A percentile compares a stretch with the other conserved stretches of the same genome.
Conservation (phyloP, 2,113 vertebrate genomes). For the Pachycephala philippinensis region DNA sequence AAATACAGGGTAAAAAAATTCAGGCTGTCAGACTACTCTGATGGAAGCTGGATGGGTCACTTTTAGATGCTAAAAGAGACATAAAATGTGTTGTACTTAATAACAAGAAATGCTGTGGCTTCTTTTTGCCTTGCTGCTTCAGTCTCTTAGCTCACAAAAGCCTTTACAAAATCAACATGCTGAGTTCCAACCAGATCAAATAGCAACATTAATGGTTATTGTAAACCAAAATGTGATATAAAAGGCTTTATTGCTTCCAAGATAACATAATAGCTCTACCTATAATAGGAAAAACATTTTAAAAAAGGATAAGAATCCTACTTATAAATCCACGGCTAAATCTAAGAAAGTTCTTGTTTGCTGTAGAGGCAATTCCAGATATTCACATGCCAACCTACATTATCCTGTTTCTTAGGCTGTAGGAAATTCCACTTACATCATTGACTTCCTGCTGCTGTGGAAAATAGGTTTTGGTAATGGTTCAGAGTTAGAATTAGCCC, state of each 20-base stretch:
- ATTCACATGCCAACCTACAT: not conserved
- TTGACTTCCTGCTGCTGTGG: not conserved
- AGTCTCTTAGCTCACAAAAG: not conserved
- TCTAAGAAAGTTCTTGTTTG: not conserved
- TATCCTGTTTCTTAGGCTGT: constrained; percentile 4
- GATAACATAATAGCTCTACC: not conserved
- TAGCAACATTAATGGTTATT: not conserved
- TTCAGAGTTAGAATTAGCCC: not conserved
- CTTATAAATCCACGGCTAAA: not conserved
- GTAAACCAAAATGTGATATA: not conserved
- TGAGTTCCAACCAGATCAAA: not conserved
- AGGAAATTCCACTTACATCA: constrained; percentile 55
- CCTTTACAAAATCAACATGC: not conserved
- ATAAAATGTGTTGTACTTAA: not conserved
- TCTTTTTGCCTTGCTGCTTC: not conserved
- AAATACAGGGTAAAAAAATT: not conserved
- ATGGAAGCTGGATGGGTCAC: not conserved
- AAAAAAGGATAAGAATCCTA: not conserved
- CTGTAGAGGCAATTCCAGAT: constrained; percentile 10
- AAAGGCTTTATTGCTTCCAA: not conserved
- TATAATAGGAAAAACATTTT: not conserved
- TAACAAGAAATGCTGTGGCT: not conserved
- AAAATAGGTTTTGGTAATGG: constrained; percentile 11
- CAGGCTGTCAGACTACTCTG: not conserved
- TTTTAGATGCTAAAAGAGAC: not conserved